Evolutionary conservation across 2,888 invertebrate species (phyloP), one percentile per base, ranked within the genome.

Genomic region (Lasioglossum villosulum): DNA sequence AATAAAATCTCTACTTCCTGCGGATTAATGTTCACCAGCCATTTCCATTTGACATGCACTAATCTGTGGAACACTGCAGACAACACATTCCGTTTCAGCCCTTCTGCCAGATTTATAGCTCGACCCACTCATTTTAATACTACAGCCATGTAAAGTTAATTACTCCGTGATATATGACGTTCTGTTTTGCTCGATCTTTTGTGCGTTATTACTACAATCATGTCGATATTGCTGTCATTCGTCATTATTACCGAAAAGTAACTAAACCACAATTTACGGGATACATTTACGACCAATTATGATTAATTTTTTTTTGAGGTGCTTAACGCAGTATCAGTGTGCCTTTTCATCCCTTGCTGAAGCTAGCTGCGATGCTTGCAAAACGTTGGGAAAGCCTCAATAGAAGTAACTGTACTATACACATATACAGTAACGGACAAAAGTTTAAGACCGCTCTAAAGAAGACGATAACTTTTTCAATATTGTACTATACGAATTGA

Each of bases 71-170:
- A 66, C 66, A 34, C 66, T 66, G 66, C 66, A 34, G 66, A 30
- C 34, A 66, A 66, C 66, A 34, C 34, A 66, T 66, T 66, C 34
- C 34, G 19, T 34, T 66, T 19, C 34, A 66, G 66, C 66, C 19
- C 34, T 30, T 66, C 34, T 34, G 30, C 6, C 34, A 66, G 34
- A 66, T 66, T 66, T 66, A 66, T 66, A 19, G 8, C 19, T 34
- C 34, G 66, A 66, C 66, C 66, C 66, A 66, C 34, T 34, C 66
- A 66, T 66, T 66, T 66, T 66, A 66, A 66, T 66, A 34, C 66
- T 66, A 66, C 34, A 66, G 1, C 66, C 34, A 34, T 66, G 66
- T 66, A 66, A 66, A 66, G 6, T 66, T 66, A 66, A 66, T 66
- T 66, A 66, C 34, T 66, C 5, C 6, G 34, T 34, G 66, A 34